These are phyloP conservation scores for Eilema griseolum DNA, from an alignment of 2,888 invertebrate genomes.

Conservation along the genomic window DNA sequence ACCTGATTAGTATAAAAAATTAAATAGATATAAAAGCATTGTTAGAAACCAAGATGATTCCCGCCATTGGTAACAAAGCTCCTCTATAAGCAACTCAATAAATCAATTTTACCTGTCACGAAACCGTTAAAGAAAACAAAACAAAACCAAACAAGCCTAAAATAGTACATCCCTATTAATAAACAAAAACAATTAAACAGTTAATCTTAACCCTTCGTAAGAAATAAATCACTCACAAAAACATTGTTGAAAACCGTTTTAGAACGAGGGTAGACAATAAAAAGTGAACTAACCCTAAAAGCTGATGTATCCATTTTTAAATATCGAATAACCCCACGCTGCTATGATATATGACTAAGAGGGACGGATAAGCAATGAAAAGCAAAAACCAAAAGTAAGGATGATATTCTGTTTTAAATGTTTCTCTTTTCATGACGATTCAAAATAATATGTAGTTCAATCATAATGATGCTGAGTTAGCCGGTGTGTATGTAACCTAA, in stretches of 20 bases:
- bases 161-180: conserved; percentile 7
- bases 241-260: conserved; percentile 79
- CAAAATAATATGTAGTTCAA: background rate
- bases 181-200: conserved; percentile 40
- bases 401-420: background rate
- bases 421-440: background rate
- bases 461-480: background rate
- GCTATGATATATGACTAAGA: conserved; percentile 66
- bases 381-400: conserved; percentile 26
- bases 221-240: conserved; percentile 68
- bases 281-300: conserved; percentile 70
- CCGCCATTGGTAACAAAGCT: conserved; percentile 15
- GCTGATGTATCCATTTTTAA: conserved; percentile 77
- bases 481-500: background rate
- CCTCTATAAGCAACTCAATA: background rate
- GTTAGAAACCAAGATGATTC: background rate
- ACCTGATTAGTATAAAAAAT: no score
- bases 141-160: background rate
- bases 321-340: conserved; percentile 74
- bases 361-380: conserved; percentile 68
- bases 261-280: conserved; percentile 69
- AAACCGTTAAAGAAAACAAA: background rate
- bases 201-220: conserved; percentile 38
- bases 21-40: background rate
- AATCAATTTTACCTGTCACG: conserved; percentile 10